Percentiles rank a stretch among this genome's conserved stretches.
Evolutionary conservation across 2,888 invertebrate species (phyloP).

Genomic region (Teinopalpus imperialis): DNA sequence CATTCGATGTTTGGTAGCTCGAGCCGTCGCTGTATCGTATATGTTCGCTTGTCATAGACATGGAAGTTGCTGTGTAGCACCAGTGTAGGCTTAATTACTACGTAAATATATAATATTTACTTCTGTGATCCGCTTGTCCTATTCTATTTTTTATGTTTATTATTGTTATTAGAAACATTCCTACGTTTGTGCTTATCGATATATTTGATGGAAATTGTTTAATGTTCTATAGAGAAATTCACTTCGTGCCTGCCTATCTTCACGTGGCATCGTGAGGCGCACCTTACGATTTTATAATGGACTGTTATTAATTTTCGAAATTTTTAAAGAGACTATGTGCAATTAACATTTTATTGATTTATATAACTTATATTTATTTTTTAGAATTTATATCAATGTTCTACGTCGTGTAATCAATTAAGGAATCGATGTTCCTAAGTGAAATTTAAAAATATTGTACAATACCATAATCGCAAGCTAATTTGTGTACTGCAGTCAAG

Average conservation of each 20-base stretch:
- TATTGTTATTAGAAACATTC: conserved; percentile 72
- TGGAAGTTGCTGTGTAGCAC: conserved; percentile 47
- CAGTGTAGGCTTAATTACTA: conserved; percentile 56
- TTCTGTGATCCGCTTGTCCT: conserved; percentile 75
- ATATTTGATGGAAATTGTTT: conserved; percentile 51
- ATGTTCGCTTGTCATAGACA: conserved; percentile 38
- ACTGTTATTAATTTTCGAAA: conserved; percentile 64
- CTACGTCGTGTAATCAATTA: conserved; percentile 55
- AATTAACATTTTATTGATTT: conserved; percentile 77
- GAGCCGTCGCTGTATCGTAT: conserved; percentile 34
- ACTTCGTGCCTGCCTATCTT: conserved; percentile 65
- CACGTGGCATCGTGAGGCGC: conserved; percentile 59
- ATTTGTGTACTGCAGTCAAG: conserved; percentile 68
- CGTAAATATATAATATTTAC: conserved; percentile 74
- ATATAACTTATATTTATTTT: conserved; percentile 78
- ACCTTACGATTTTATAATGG: conserved; percentile 58
- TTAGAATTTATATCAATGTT: conserved; percentile 69
- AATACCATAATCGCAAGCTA: conserved; percentile 60
- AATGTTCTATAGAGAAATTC: conserved; percentile 46
- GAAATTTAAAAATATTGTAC: conserved; percentile 64
- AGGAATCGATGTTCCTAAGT: conserved; percentile 76
- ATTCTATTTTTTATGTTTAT: conserved; percentile 63
- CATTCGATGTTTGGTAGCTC: conserved; percentile 44
- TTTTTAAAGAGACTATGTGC: conserved; percentile 71
- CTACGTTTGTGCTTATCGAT: conserved; percentile 51